Percentiles rank a stretch among this genome's conserved stretches.
phyloP scores from a whole-genome alignment of 2,797 vertebrate genomes.

The Pogonophryne albipinna region DNA sequence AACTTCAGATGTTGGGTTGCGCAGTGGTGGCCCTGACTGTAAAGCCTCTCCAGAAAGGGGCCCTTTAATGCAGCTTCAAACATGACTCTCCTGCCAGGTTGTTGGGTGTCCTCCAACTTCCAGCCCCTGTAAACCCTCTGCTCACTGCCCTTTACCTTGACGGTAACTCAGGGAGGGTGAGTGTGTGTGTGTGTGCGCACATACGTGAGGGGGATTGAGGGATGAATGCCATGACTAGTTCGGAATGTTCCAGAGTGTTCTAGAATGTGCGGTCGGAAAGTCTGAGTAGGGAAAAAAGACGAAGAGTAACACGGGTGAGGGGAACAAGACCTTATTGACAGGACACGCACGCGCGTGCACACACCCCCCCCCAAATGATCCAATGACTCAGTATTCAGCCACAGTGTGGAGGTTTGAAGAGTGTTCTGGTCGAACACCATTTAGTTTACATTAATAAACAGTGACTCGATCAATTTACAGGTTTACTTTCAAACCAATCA shows the following conservation, averaged over 20 bases:
- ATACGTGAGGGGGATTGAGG: slow-evolving; percentile 58
- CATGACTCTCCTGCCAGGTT: slow-evolving; percentile 15
- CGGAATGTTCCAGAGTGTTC: slow-evolving; percentile 90
- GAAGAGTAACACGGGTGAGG: slow-evolving; percentile 82
- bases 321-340: slow-evolving; percentile 92
- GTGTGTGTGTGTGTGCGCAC: neutral
- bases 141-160: slow-evolving; percentile 25
- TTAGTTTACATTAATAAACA: slow-evolving; percentile 19
- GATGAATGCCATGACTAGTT: slow-evolving; percentile 88
- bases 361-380: slow-evolving; percentile 30
- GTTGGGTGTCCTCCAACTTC: slow-evolving; percentile 18
- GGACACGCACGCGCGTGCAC: slow-evolving; percentile 35
- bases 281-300: slow-evolving; percentile 86
- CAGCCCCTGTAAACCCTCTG: neutral
- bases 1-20: too few relatives aligned
- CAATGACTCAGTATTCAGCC: slow-evolving; percentile 12
- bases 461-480: slow-evolving; percentile 17
- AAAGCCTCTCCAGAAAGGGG: neutral
- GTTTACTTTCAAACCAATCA: slow-evolving; percentile 25
- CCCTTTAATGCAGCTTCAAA: neutral
- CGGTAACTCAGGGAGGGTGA: slow-evolving; percentile 77
- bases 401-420: neutral
- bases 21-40: slow-evolving; percentile 2
- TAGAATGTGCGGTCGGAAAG: slow-evolving; percentile 89
- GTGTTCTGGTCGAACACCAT: slow-evolving; percentile 6